Evolutionary conservation across 1,140 invertebrate species (phyloP).

Genomic region (Bombus polaris): DNA sequence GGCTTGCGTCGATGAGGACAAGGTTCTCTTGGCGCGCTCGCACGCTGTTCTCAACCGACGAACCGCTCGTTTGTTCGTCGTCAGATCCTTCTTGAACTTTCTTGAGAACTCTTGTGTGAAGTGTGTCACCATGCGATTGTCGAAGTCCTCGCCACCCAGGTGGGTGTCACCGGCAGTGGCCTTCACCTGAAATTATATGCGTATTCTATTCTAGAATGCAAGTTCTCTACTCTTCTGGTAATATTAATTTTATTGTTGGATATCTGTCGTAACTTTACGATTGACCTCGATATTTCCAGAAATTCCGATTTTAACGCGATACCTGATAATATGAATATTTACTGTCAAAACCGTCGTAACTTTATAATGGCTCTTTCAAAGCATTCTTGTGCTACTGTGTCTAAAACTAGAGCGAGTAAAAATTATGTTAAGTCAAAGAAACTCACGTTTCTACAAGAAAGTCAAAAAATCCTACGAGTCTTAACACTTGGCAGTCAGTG

Average conservation of each 20-base stretch:
- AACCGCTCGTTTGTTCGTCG: conserved; percentile 86
- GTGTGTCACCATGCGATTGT: conserved; percentile 87
- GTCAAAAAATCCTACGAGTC: neutral
- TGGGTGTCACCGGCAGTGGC: conserved; percentile 26
- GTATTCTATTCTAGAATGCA: neutral
- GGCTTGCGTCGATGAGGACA: conserved; percentile 89
- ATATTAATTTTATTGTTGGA: neutral
- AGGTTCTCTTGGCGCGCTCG: conserved; percentile 89
- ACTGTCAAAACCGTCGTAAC: neutral
- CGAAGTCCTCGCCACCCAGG: conserved; percentile 74
- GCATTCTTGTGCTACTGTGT: neutral
- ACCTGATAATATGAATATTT: neutral
- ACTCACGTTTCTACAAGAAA: neutral
- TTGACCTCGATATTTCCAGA: neutral
- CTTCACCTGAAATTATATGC: conserved; percentile 15
- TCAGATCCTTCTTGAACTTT: conserved; percentile 86
- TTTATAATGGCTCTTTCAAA: neutral
- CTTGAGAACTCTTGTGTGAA: conserved; percentile 87
- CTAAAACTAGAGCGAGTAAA: too few relatives aligned
- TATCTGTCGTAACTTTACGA: too few relatives aligned
- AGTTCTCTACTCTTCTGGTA: neutral
- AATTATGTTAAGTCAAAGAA: neutral
- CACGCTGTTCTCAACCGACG: conserved; percentile 89
- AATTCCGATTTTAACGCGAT: neutral
- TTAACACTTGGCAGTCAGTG: neutral